Base-by-base conservation (phyloP, 1,140 invertebrate genomes). In the Branchinecta lynchi region DNA sequence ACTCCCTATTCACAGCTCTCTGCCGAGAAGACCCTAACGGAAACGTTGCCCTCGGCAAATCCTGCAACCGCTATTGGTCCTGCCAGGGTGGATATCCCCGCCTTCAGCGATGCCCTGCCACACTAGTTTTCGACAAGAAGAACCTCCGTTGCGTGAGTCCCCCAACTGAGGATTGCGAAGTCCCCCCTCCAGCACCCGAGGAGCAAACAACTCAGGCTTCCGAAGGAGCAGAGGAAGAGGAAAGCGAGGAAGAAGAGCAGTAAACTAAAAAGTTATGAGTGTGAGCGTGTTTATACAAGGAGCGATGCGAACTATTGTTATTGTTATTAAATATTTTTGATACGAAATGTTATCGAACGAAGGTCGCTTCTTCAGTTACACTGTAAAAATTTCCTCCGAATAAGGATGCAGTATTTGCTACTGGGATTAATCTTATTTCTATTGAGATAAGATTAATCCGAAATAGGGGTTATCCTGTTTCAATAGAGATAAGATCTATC, bases 1-100 rank as follows among this genome's bases (percentile, higher is more conserved):
- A 12, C 21, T 32, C 32, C 32, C 17, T 20, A 60, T 43, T 9
- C 10, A 43, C 79, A 93, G 90, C 92, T 72, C 84, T 94, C 12
- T 93, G 91, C 78, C 92, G 92, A 77, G 89, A 93, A 69, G 89
- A 92, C 73, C 82, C 90, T 43, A 90, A 91, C 76, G 88, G 88
- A 70, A 84, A 84, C 73, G 84, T 86, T 8, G 82, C 84, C 8
- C 78, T 90, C 43, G 91, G 90, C 73, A 93, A 93, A 79, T 92
- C 89, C 6, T 94, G 91, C 82, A 92, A 92, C 79, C 83, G 91
- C 43, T 94, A 93, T 79, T 94, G 92, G 91, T 88, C 92, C 74
- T 94, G 91, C 75, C 90, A 93, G 77, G 91, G 90, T 44, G 92
- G 91, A 5, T 94, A 94, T 77, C 91, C 91, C 20, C 86, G 90